These are phyloP conservation scores for Charadrius vociferus DNA, from an alignment of 2,113 vertebrate species.

Conservation along the genomic window DNA sequence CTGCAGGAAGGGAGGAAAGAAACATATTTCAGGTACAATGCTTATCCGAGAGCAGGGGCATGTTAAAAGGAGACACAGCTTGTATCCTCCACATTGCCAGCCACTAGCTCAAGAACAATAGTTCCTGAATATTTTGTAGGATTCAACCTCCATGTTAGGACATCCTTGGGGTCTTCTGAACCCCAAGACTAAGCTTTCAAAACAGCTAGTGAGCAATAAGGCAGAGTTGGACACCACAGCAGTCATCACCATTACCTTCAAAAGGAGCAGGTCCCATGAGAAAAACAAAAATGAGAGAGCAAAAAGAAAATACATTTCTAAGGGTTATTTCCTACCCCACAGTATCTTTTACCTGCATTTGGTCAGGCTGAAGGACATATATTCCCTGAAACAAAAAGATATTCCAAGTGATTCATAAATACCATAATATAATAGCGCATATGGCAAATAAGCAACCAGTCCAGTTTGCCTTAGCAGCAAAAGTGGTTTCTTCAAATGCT, in stretches of 20 bases:
- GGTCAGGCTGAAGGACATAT: constrained; percentile 90
- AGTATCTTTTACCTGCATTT: constrained; percentile 88
- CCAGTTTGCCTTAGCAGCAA: background rate
- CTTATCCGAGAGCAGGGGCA: background rate
- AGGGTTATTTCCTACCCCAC: background rate
- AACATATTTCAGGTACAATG: background rate
- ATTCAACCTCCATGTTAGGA: background rate
- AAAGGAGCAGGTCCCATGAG: background rate
- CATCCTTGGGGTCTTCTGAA: background rate
- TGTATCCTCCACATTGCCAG: background rate
- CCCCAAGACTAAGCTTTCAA: background rate
- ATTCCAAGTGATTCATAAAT: constrained; percentile 42
- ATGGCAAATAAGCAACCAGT: background rate
- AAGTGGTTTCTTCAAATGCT: background rate
- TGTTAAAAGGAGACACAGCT: background rate
- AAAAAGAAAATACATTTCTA: background rate
- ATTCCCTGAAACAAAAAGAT: constrained; percentile 80
- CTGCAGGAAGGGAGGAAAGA: background rate
- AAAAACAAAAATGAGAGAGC: background rate
- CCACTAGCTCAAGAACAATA: background rate
- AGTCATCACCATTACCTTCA: background rate
- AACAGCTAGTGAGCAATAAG: background rate
- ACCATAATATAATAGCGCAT: background rate
- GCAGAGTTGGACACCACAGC: background rate
- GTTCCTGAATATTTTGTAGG: background rate